These are phyloP conservation scores for Reticulitermes lucifugus DNA, from an alignment of 2,888 invertebrate genomes.

Conservation along the genomic window DNA sequence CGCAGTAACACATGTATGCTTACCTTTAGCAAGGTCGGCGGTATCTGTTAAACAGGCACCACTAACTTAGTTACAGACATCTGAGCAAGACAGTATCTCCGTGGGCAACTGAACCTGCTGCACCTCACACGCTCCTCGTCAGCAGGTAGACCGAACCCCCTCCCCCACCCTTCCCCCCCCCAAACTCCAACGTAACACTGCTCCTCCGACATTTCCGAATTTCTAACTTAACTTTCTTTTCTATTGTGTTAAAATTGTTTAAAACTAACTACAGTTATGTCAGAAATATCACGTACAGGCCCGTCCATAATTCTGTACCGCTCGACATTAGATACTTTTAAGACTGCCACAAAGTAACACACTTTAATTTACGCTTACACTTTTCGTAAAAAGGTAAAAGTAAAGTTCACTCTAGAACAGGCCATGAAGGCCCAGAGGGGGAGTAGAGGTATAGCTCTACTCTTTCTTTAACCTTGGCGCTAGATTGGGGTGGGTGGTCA, in stretches of 20 bases:
- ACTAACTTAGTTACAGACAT: constrained; percentile 21
- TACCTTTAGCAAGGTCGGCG: constrained; percentile 15
- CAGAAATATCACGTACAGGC: no score
- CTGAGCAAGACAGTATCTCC: constrained; percentile 14
- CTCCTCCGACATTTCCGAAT: neutral
- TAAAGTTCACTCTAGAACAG: no score
- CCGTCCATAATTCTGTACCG: no score
- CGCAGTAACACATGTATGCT: constrained; percentile 5
- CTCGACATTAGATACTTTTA: no score
- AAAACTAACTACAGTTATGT: no score
- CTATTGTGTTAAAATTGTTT: neutral
- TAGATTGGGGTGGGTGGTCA: no score
- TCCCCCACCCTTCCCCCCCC: neutral
- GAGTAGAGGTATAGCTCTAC: no score
- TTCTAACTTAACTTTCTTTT: neutral
- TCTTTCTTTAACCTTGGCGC: no score
- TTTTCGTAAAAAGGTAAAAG: no score
- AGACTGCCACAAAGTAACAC: no score
- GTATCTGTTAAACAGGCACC: neutral
- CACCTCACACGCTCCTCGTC: neutral
- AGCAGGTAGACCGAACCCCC: neutral
- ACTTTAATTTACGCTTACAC: no score
- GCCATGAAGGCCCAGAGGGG: no score
- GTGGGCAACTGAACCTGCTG: constrained; percentile 18
- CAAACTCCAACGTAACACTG: neutral